Conservation (phyloP, 2,797 vertebrate genomes). For the Sebastes dallii region DNA sequence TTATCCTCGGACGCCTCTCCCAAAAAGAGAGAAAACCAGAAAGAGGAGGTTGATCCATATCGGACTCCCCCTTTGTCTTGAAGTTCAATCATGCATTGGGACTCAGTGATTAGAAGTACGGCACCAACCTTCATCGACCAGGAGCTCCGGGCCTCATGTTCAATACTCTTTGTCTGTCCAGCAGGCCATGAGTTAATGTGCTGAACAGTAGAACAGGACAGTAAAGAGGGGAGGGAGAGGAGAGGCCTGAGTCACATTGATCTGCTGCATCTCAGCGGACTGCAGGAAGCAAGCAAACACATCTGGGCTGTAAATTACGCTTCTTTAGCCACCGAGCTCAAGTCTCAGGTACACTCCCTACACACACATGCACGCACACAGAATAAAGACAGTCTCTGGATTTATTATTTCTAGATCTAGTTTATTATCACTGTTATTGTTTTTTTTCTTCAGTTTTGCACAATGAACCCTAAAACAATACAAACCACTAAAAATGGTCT, state of each 20-base stretch:
- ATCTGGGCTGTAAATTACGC: slow-evolving; percentile 33
- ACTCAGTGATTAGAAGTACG: slow-evolving; percentile 64
- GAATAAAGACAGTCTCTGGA: slow-evolving; percentile 50
- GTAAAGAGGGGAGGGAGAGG: slow-evolving; percentile 20
- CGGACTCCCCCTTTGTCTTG: slow-evolving; percentile 51
- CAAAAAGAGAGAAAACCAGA: not conserved
- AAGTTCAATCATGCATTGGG: slow-evolving; percentile 56
- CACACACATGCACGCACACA: not conserved
- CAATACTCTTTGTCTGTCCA: slow-evolving; percentile 65
- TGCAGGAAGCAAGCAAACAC: slow-evolving; percentile 39
- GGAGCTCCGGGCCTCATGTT: slow-evolving; percentile 50
- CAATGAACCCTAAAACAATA: slow-evolving; percentile 90
- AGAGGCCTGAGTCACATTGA: slow-evolving; percentile 58
- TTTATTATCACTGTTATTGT: slow-evolving; percentile 86
- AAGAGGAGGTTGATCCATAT: slow-evolving; percentile 43
- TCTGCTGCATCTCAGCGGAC: slow-evolving; percentile 58
- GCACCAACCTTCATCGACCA: slow-evolving; percentile 65
- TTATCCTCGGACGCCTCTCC: not conserved
- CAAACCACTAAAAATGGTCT: slow-evolving; percentile 86
- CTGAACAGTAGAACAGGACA: slow-evolving; percentile 42
- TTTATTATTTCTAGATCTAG: slow-evolving; percentile 78
- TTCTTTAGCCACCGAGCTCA: slow-evolving; percentile 22
- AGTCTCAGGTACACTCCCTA: not conserved
- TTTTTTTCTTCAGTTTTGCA: slow-evolving; percentile 84
- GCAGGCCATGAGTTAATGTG: slow-evolving; percentile 63